These are phyloP conservation scores for Nixonia krombeini DNA, from an alignment of 1,140 invertebrate genomes.

Conservation along the genomic window DNA sequence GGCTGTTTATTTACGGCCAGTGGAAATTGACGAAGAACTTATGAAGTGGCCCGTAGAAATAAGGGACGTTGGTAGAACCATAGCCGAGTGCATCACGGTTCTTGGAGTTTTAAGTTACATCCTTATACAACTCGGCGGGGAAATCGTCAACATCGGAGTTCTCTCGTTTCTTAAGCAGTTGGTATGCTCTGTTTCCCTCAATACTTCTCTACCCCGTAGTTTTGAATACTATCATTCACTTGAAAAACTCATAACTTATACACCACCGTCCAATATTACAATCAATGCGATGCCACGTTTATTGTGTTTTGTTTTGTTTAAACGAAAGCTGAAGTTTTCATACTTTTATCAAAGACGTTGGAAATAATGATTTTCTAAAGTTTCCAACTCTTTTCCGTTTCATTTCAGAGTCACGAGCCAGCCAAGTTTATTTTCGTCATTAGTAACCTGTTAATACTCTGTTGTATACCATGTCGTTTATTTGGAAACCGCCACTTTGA, in stretches of 20 bases:
- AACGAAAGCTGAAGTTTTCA: too few species aligned
- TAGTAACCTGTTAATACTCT: conserved; percentile 92
- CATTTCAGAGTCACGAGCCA: conserved; percentile 86
- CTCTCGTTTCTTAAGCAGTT: conserved; percentile 92
- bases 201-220: not conserved
- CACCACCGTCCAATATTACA: too few species aligned
- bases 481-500: conserved; percentile 82
- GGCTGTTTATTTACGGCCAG: conserved; percentile 89
- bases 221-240: too few species aligned
- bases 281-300: too few species aligned
- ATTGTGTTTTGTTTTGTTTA: too few species aligned
- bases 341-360: too few species aligned
- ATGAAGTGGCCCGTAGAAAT: conserved; percentile 73
- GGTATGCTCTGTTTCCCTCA: conserved; percentile 74
- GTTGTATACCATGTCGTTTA: conserved; percentile 92
- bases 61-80: conserved; percentile 67
- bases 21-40: conserved; percentile 72
- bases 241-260: too few species aligned
- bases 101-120: conserved; percentile 89
- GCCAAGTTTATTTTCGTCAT: conserved; percentile 95
- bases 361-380: not conserved
- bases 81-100: conserved; percentile 85
- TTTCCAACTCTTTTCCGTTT: not conserved
- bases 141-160: conserved; percentile 94
- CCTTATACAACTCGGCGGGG: conserved; percentile 92